Evolutionary conservation across 1,140 invertebrate species (phyloP), one percentile per base, ranked within the genome.

Genomic region (Orchesella cincta): DNA sequence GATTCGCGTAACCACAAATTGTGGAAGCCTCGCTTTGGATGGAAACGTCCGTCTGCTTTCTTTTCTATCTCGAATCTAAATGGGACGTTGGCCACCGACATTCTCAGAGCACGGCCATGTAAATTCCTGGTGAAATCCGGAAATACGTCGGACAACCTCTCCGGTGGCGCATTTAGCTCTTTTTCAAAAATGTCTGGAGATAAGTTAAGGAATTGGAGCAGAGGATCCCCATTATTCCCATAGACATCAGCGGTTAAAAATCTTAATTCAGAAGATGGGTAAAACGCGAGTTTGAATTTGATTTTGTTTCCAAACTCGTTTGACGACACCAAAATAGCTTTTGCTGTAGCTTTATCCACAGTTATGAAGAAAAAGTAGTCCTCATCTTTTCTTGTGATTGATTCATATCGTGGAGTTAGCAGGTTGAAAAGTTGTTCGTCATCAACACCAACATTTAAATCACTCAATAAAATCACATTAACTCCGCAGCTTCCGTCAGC

Each of bases 1-100:
- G 67, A 16, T 3, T 8, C 67, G 18, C 31, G 16, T 23, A 71
- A 26, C 67, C 67, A 71, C 31, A 29, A 18, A 16, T 36, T 36
- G 23, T 71, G 31, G 26, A 18, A 16, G 12, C 67, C 67, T 18
- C 67, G 67, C 31, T 71, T 71, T 8, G 67, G 67, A 71, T 71
- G 67, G 26, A 28, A 71, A 2, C 8, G 29, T 12, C 34, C 34
- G 18, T 71, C 67, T 8, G 5, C 31, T 8, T 8, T 8, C 39
- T 20, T 12, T 71, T 28, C 67, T 8, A 71, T 8, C 14, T 71
- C 34, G 18, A 34, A 36, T 18, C 29, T 12, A 23, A 71, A 71
- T 23, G 54, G 8, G 39, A 46, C 39, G 39, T 46, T 46, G 39
- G 39, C 8, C 8, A 46, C 39, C 20, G 39, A 12, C 20, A 46